Conservation (phyloP, 2,888 invertebrate genomes). For the Pterobdella sp. region DNA sequence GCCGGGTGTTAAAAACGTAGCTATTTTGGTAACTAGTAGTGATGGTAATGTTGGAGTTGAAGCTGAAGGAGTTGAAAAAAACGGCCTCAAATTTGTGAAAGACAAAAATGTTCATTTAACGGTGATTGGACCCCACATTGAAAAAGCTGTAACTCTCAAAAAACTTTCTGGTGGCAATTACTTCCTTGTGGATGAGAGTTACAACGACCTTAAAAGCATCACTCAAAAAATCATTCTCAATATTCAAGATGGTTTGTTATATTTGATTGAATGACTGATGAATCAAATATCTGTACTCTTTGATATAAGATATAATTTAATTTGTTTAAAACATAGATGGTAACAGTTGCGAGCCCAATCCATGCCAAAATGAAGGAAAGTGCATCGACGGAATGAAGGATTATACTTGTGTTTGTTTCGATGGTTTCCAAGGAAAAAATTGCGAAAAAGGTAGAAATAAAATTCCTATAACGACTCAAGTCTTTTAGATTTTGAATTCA, state of each 20-base stretch:
- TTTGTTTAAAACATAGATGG: slow-evolving; percentile 32
- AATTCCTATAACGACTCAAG: no score
- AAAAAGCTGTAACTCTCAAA: slow-evolving; percentile 19
- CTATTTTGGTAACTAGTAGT: slow-evolving; percentile 34
- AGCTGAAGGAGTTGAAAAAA: slow-evolving; percentile 38
- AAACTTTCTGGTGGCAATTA: slow-evolving; percentile 24
- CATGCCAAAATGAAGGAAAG: slow-evolving; percentile 39
- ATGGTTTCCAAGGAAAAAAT: slow-evolving; percentile 30
- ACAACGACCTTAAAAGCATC: slow-evolving; percentile 26
- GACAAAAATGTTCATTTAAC: slow-evolving; percentile 34
- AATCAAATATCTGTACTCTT: background rate
- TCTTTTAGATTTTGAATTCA: background rate
- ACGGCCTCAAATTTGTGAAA: slow-evolving; percentile 12
- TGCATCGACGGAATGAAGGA: slow-evolving; percentile 33
- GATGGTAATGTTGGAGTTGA: slow-evolving; percentile 30
- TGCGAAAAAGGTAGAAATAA: slow-evolving; percentile 32
- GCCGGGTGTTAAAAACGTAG: slow-evolving; percentile 33
- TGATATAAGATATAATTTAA: background rate
- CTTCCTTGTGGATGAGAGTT: slow-evolving; percentile 25
- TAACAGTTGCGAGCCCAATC: slow-evolving; percentile 36
- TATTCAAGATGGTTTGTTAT: background rate
- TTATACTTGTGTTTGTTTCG: slow-evolving; percentile 28
- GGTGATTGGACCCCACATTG: slow-evolving; percentile 38
- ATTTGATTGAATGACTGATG: background rate
- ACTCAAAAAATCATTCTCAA: background rate